Conservation (phyloP, 2,888 invertebrate species). For the Erebia aethiops region DNA sequence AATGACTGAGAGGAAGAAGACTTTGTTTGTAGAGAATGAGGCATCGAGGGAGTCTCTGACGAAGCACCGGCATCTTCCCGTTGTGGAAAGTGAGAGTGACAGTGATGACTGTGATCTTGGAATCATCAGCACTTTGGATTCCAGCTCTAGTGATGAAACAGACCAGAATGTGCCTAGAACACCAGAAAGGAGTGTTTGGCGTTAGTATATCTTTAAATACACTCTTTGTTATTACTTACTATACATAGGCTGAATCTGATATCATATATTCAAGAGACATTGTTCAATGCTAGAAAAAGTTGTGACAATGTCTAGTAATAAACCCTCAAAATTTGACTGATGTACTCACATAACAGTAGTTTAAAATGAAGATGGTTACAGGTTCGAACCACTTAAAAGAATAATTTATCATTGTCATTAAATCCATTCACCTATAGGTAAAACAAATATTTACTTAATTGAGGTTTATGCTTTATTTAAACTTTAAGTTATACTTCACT, state of each 20-base stretch:
- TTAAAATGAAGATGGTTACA: background rate
- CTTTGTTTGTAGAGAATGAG: constrained; percentile 73
- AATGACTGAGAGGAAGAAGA: constrained; percentile 85
- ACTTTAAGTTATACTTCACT: no score
- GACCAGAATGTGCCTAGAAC: constrained; percentile 66
- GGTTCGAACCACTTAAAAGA: background rate
- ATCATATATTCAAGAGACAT: background rate
- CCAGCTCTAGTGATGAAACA: constrained; percentile 75
- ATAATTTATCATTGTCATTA: no score
- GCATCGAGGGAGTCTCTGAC: constrained; percentile 65
- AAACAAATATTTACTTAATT: no score
- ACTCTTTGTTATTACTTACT: background rate
- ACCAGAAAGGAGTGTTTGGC: constrained; percentile 63
- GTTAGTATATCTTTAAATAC: constrained; percentile 56
- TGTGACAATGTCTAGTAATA: background rate
- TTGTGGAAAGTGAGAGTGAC: constrained; percentile 76
- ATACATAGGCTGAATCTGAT: no score
- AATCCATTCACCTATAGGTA: no score
- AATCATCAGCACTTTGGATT: constrained; percentile 81
- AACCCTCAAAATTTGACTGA: background rate
- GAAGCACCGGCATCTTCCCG: constrained; percentile 68
- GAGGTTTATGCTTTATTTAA: no score
- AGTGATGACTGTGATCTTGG: constrained; percentile 82
- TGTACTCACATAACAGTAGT: background rate
- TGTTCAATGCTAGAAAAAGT: background rate